These are phyloP conservation scores for Labeo catla DNA, from an alignment of 2,113 vertebrate genomes.

Conservation along the genomic window DNA sequence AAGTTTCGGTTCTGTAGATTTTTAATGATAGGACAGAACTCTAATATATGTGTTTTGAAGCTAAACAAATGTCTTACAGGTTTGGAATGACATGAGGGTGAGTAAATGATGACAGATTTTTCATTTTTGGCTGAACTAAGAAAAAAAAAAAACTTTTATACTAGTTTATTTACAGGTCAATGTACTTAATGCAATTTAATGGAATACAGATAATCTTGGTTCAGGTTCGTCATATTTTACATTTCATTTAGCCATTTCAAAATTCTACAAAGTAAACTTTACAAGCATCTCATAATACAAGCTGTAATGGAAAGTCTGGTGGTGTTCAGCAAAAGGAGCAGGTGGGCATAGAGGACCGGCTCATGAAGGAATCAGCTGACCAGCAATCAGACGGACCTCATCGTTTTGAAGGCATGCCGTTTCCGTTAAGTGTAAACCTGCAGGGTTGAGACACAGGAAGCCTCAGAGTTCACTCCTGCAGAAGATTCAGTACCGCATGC, in stretches of 20 bases:
- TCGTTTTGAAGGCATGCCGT: constrained; percentile 79
- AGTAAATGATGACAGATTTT: too few species aligned
- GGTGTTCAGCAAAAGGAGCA: constrained; percentile 4
- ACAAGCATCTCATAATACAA: constrained; percentile 48
- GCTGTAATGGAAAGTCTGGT: constrained; percentile 52
- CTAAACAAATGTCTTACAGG: background rate
- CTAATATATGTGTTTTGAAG: too few species aligned
- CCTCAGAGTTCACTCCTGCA: constrained; percentile 6
- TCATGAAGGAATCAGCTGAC: background rate
- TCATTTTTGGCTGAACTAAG: background rate
- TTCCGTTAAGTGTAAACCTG: constrained; percentile 84
- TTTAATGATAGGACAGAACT: background rate
- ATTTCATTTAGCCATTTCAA: constrained; percentile 31
- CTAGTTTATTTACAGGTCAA: background rate
- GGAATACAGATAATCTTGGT: constrained; percentile 45
- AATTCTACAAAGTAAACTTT: constrained; percentile 55
- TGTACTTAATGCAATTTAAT: constrained; percentile 18
- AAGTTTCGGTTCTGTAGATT: background rate
- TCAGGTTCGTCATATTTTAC: constrained; percentile 43
- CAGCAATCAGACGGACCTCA: constrained; percentile 62
- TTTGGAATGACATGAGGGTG: too few species aligned
- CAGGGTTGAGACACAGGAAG: constrained; percentile 2
- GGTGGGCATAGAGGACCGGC: background rate
- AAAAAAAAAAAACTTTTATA: background rate
- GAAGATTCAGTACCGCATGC: constrained; percentile 13